phyloP scores from a whole-genome alignment of 2,113 vertebrate genomes.

The Plectropomus leopardus region DNA sequence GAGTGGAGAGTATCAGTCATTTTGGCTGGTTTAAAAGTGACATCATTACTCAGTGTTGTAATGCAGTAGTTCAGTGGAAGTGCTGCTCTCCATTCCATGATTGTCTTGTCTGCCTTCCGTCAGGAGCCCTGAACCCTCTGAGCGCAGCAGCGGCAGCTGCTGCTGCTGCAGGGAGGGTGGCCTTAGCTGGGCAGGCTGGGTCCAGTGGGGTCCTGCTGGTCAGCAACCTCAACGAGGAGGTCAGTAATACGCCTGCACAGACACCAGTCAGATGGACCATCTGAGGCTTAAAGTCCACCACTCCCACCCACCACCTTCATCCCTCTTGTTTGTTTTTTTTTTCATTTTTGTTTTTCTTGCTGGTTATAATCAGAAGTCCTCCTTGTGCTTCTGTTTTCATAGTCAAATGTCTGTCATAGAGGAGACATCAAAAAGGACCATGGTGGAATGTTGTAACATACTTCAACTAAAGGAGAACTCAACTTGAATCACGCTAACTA shows the following conservation, averaged over 20 bases:
- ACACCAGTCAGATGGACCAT: conserved; percentile 24
- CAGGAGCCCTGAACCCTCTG: conserved; percentile 96
- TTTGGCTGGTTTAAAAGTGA: background rate
- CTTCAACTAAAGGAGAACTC: background rate
- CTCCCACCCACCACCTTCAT: conserved; percentile 25
- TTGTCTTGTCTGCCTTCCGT: conserved; percentile 75
- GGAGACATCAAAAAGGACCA: background rate
- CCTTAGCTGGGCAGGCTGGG: conserved; percentile 92
- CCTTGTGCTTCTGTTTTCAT: conserved; percentile 32
- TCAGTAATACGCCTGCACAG: conserved; percentile 82
- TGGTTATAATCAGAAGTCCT: background rate
- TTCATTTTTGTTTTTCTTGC: background rate
- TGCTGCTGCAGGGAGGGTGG: conserved; percentile 94
- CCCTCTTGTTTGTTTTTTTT: conserved; percentile 1
- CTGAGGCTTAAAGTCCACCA: conserved; percentile 8
- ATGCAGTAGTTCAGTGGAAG: background rate
- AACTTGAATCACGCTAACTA: background rate
- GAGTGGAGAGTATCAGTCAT: background rate
- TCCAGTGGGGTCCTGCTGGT: conserved; percentile 95
- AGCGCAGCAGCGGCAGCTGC: conserved; percentile 94
- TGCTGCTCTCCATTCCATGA: conserved; percentile 52
- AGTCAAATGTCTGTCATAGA: conserved; percentile 25
- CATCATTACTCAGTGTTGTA: background rate
- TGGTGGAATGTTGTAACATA: background rate
- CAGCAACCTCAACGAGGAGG: conserved; percentile 99